These are phyloP conservation scores for Nemurella pictetii DNA, from an alignment of 2,888 invertebrate species.

Conservation along the genomic window DNA sequence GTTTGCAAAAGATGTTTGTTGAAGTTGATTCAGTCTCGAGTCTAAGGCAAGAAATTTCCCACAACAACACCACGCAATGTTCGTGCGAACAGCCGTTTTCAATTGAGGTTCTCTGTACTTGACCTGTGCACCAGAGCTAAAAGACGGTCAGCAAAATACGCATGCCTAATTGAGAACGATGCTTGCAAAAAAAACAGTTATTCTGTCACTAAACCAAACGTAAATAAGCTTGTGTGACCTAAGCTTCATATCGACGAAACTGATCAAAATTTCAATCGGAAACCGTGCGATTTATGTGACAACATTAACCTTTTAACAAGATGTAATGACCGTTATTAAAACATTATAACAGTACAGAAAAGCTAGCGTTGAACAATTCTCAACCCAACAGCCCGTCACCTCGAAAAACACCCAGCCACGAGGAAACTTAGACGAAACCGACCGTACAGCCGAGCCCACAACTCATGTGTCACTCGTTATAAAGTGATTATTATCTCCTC, in stretches of 20 bases:
- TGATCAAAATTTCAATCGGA: background rate
- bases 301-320: background rate
- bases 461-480: constrained; percentile 1
- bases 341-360: background rate
- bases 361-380: background rate
- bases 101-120: background rate
- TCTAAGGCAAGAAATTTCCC: background rate
- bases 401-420: background rate
- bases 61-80: background rate
- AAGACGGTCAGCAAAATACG: background rate
- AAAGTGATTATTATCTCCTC: constrained; percentile 16
- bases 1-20: no score
- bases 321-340: background rate
- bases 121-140: background rate
- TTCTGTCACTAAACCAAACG: background rate
- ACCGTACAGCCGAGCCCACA: background rate
- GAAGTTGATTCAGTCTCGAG: no score
- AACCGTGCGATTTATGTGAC: background rate
- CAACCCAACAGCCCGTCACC: background rate
- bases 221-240: background rate
- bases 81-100: background rate
- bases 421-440: background rate
- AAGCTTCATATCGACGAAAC: background rate
- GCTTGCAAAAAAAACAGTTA: background rate
- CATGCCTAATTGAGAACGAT: background rate